These are phyloP conservation scores for Lasioglossum pauxillum DNA, from an alignment of 2,888 invertebrate species.

Conservation along the genomic window DNA sequence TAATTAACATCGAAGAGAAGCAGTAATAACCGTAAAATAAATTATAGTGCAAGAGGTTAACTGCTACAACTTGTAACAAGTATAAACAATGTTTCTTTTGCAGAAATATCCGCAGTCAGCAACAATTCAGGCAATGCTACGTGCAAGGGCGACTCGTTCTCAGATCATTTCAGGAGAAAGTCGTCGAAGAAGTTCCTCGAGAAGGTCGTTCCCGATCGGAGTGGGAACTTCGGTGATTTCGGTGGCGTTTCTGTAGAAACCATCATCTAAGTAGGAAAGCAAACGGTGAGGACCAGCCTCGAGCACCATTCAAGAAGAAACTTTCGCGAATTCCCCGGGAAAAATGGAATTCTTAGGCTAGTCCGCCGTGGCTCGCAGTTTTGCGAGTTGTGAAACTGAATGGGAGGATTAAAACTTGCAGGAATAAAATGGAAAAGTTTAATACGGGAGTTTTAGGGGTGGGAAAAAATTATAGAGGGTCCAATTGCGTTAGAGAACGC, in stretches of 20 bases:
- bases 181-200: conserved; percentile 14
- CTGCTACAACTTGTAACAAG: no score
- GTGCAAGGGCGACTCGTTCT: background rate
- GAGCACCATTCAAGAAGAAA: background rate
- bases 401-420: background rate
- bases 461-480: background rate
- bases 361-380: background rate
- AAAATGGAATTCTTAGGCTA: background rate
- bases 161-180: conserved; percentile 40
- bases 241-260: background rate
- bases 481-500: background rate
- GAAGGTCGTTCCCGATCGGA: conserved; percentile 24
- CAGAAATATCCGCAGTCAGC: background rate
- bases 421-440: background rate
- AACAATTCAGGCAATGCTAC: background rate
- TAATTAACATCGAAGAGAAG: no score
- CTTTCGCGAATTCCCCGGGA: background rate
- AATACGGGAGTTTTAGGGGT: background rate
- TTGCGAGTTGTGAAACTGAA: background rate
- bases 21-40: no score
- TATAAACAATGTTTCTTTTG: background rate
- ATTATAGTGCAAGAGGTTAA: no score
- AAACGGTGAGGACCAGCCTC: background rate
- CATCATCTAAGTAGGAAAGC: background rate
- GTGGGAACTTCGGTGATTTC: conserved; percentile 2